Conservation (phyloP, 2,113 vertebrate genomes). For the Ceratotherium simum region DNA sequence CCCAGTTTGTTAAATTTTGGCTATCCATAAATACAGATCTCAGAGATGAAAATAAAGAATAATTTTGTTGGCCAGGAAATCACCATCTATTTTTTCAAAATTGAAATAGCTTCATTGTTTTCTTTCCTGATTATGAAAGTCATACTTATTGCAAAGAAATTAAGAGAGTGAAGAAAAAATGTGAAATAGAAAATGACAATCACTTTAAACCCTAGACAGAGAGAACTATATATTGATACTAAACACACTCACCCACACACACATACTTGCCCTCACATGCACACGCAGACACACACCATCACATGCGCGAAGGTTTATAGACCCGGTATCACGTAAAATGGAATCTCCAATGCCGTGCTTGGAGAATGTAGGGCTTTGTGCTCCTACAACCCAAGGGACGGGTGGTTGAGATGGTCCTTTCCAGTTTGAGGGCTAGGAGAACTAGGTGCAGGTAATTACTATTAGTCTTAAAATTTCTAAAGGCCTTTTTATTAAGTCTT, state of each 20-base stretch:
- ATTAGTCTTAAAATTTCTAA: neutral
- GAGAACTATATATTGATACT: neutral
- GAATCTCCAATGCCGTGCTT: no score
- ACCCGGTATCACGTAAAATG: neutral
- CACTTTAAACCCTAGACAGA: neutral
- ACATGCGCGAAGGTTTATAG: neutral
- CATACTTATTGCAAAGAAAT: neutral
- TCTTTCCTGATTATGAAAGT: constrained; percentile 19
- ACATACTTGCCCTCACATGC: rapidly evolving
- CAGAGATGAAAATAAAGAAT: constrained; percentile 21
- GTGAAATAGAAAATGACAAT: neutral
- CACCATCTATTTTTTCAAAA: constrained; percentile 1
- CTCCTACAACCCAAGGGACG: neutral
- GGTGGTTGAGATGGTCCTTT: neutral
- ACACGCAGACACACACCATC: no score
- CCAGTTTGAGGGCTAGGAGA: neutral
- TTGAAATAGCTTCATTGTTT: neutral
- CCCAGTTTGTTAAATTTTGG: neutral
- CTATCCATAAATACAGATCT: neutral
- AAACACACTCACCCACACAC: rapidly evolving
- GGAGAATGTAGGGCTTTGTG: neutral
- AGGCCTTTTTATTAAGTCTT: neutral
- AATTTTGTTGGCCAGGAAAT: neutral
- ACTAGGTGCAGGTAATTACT: neutral
- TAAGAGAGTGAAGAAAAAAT: neutral